phyloP scores from a whole-genome alignment of 1,140 invertebrate genomes.

The Phymorhynchus buccinoides region DNA sequence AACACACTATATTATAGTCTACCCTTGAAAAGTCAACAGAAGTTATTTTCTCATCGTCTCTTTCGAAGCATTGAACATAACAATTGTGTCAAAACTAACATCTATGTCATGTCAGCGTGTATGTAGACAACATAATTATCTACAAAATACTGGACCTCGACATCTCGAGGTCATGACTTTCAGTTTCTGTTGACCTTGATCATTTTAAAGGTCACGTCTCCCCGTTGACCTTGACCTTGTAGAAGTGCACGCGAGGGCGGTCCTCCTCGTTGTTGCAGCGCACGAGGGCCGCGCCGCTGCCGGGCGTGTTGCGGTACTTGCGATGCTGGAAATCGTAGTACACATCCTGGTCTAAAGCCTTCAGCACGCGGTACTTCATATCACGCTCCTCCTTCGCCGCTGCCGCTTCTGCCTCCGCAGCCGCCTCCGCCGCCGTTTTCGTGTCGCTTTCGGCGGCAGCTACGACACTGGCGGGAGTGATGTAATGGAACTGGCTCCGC shows the following conservation, averaged over 20 bases:
- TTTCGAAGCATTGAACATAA: too few species aligned
- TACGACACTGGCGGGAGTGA: constrained; percentile 13
- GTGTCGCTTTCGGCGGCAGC: neutral
- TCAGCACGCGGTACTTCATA: constrained; percentile 43
- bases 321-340: constrained; percentile 49
- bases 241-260: constrained; percentile 46
- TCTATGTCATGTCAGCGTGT: too few species aligned
- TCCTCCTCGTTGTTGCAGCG: constrained; percentile 29
- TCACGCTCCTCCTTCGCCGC: neutral
- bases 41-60: too few species aligned
- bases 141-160: too few species aligned
- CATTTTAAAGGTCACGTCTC: neutral
- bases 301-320: constrained; percentile 38
- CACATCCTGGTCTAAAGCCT: constrained; percentile 49
- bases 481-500: constrained; percentile 41
- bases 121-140: too few species aligned
- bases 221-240: constrained; percentile 46
- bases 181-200: too few species aligned
- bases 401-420: neutral
- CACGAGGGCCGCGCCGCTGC: neutral
- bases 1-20: too few species aligned
- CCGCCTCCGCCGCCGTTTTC: too few species aligned
- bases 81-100: too few species aligned
- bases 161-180: too few species aligned
- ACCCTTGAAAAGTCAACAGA: too few species aligned